Evolutionary conservation across 1,140 invertebrate species (phyloP).

Genomic region (Atta colombica): DNA sequence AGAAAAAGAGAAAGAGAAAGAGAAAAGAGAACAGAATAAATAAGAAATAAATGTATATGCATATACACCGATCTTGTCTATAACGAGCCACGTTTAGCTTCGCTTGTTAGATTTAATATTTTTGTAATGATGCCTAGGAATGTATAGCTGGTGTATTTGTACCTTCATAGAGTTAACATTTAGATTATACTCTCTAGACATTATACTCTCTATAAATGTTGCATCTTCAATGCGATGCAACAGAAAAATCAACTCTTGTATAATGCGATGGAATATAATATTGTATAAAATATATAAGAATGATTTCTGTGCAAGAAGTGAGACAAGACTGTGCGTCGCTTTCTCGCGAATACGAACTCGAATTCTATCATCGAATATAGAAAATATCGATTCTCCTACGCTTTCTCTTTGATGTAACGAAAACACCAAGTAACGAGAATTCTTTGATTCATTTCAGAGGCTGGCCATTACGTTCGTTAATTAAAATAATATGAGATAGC

Average conservation of each 20-base stretch:
- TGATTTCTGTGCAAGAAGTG: neutral
- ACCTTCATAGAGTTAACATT: constrained; percentile 69
- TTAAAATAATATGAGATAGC: constrained; percentile 44
- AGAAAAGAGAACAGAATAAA: constrained; percentile 43
- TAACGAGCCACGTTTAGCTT: constrained; percentile 79
- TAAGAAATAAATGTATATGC: constrained; percentile 52
- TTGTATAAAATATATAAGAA: neutral
- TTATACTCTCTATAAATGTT: neutral
- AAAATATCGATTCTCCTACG: neutral
- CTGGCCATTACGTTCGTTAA: constrained; percentile 29
- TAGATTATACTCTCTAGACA: constrained; percentile 28
- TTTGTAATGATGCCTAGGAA: constrained; percentile 85
- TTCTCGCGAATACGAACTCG: constrained; percentile 7
- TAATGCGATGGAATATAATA: constrained; percentile 16
- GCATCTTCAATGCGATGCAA: neutral
- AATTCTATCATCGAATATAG: constrained; percentile 40
- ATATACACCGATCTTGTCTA: constrained; percentile 24
- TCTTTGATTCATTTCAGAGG: constrained; percentile 11
- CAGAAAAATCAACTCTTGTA: constrained; percentile 24
- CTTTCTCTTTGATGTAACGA: neutral
- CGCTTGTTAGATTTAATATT: constrained; percentile 87
- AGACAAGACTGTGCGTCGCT: constrained; percentile 20
- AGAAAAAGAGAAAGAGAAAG: neutral
- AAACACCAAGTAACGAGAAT: constrained; percentile 3
- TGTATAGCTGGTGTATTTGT: constrained; percentile 78